Conservation (phyloP, 1,140 invertebrate genomes). For the Lordiphosa stackelbergi region DNA sequence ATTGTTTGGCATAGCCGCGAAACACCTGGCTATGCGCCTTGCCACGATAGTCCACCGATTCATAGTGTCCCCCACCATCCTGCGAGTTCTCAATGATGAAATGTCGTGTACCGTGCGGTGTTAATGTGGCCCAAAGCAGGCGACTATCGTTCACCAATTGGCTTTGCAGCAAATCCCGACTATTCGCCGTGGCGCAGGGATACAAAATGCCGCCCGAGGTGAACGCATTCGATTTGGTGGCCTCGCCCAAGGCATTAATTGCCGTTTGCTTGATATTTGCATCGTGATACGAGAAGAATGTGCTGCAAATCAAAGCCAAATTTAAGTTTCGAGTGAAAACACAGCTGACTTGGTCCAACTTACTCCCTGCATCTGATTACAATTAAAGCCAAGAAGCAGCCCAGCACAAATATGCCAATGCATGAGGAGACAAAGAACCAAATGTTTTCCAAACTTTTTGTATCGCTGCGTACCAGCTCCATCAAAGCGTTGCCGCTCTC, state of each 20-base stretch:
- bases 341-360: conserved; percentile 75
- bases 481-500: conserved; percentile 84
- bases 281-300: conserved; percentile 73
- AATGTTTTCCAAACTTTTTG: conserved; percentile 84
- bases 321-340: too few relatives aligned
- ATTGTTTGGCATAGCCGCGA: conserved; percentile 62
- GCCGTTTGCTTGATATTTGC: conserved; percentile 73
- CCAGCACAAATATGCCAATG: conserved; percentile 86
- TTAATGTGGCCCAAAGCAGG: conserved; percentile 89
- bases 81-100: conserved; percentile 80
- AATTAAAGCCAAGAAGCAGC: conserved; percentile 86
- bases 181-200: conserved; percentile 69
- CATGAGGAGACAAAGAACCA: conserved; percentile 89
- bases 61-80: conserved; percentile 86
- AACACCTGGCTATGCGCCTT: conserved; percentile 65
- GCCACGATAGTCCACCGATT: conserved; percentile 81
- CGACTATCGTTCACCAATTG: conserved; percentile 78
- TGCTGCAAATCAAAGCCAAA: conserved; percentile 25
- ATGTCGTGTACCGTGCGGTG: conserved; percentile 86
- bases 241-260: conserved; percentile 66
- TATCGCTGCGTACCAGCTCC: conserved; percentile 83
- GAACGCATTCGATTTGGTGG: conserved; percentile 74
- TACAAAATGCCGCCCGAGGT: conserved; percentile 69
- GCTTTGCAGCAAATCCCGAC: conserved; percentile 66
- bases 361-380: conserved; percentile 89